A percentile compares a stretch with the other conserved stretches of the same genome.
Conservation (phyloP, 1,140 invertebrate genomes). For the Papilio xuthus region DNA sequence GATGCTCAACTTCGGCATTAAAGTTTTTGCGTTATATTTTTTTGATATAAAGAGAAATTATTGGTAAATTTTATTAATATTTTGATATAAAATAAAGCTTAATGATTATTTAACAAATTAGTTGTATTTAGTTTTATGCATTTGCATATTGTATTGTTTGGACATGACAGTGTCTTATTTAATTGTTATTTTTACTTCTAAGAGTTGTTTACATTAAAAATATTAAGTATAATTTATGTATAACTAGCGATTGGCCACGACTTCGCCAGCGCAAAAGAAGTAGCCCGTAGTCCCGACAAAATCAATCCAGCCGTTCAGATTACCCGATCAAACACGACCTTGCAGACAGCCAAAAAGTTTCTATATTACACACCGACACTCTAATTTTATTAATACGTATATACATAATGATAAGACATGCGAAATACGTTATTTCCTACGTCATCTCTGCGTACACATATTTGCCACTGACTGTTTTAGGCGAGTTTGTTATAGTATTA, state of each 20-base stretch:
- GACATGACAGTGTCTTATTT: not conserved
- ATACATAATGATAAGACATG: not conserved
- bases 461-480: not conserved
- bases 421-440: not conserved
- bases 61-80: no score
- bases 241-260: no score
- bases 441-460: not conserved
- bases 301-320: no score
- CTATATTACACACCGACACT: no score
- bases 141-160: not conserved
- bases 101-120: no score
- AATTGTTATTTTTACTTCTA: not conserved
- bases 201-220: not conserved
- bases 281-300: no score
- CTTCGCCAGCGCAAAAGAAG: no score
- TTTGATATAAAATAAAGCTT: not conserved
- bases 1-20: conserved; percentile 41
- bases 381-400: no score
- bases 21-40: conserved; percentile 8
- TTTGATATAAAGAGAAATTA: not conserved
- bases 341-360: no score
- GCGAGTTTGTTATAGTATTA: not conserved
- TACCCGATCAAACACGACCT: no score
- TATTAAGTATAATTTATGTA: not conserved
- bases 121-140: no score